These are phyloP conservation scores for Macropis europaea DNA, from an alignment of 2,888 invertebrate species.

Conservation along the genomic window DNA sequence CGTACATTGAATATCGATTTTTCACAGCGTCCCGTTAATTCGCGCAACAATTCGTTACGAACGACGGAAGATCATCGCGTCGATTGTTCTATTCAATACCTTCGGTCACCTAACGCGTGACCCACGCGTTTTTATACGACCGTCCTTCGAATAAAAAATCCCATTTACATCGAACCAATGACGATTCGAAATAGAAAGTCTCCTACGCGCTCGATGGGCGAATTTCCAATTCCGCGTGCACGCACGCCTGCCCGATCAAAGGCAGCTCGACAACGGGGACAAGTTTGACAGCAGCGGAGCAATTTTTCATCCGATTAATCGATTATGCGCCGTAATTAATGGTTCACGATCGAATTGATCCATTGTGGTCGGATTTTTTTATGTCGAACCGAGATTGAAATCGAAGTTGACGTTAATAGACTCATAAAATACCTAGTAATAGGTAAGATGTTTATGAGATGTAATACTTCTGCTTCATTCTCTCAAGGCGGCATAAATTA, in stretches of 20 bases:
- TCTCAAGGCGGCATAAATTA: no score
- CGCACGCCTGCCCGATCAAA: not conserved
- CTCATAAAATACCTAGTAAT: no score
- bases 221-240: conserved; percentile 16
- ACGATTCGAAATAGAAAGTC: conserved; percentile 34
- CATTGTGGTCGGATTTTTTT: no score
- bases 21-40: not conserved
- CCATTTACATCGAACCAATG: conserved; percentile 36
- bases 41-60: not conserved
- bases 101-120: not conserved
- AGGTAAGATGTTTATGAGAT: no score
- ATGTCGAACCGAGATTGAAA: no score
- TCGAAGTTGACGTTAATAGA: no score
- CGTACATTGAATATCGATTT: not conserved
- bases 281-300: no score
- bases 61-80: not conserved
- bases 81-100: not conserved
- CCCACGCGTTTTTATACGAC: conserved; percentile 13
- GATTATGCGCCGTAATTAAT: no score
- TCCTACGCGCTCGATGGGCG: conserved; percentile 10
- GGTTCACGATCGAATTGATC: no score
- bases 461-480: no score
- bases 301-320: no score
- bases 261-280: conserved; percentile 12
- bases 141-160: conserved; percentile 42